A percentile compares a stretch with the other conserved stretches of the same genome.
phyloP scores from a whole-genome alignment of 2,888 invertebrate species.

The Tetranychus piercei region DNA sequence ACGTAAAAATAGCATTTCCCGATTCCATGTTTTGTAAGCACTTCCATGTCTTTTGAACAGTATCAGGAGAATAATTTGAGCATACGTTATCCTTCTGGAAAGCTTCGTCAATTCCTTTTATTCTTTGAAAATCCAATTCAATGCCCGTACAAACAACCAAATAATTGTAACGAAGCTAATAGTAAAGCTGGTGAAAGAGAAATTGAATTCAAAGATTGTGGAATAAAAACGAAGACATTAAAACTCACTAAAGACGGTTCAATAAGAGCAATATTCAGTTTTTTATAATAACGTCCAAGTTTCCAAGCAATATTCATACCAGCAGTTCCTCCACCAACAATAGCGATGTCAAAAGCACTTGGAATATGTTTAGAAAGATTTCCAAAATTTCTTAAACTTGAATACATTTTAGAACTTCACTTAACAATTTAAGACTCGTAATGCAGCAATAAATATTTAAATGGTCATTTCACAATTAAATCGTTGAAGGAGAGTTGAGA shows the following conservation, averaged over 20 bases:
- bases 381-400: background rate
- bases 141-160: constrained; percentile 67
- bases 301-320: constrained; percentile 78
- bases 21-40: constrained; percentile 48
- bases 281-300: constrained; percentile 50
- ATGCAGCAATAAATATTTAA: too few species aligned
- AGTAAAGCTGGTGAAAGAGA: constrained; percentile 19
- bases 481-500: too few species aligned
- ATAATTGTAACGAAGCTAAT: constrained; percentile 54
- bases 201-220: constrained; percentile 13
- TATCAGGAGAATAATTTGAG: constrained; percentile 65
- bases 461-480: too few species aligned
- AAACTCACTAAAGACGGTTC: constrained; percentile 55
- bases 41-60: constrained; percentile 56
- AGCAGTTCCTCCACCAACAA: constrained; percentile 85
- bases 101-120: constrained; percentile 64
- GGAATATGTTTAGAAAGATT: background rate
- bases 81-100: constrained; percentile 56
- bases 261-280: constrained; percentile 56
- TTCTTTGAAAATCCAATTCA: constrained; percentile 53
- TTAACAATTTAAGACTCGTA: too few species aligned
- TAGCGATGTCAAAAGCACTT: constrained; percentile 45
- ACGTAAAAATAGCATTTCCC: constrained; percentile 79
- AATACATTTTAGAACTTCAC: background rate
- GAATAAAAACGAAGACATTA: constrained; percentile 20